Evolutionary conservation across 2,113 vertebrate species (phyloP), one percentile per base, ranked within the genome.

Genomic region (Loxodonta africana): DNA sequence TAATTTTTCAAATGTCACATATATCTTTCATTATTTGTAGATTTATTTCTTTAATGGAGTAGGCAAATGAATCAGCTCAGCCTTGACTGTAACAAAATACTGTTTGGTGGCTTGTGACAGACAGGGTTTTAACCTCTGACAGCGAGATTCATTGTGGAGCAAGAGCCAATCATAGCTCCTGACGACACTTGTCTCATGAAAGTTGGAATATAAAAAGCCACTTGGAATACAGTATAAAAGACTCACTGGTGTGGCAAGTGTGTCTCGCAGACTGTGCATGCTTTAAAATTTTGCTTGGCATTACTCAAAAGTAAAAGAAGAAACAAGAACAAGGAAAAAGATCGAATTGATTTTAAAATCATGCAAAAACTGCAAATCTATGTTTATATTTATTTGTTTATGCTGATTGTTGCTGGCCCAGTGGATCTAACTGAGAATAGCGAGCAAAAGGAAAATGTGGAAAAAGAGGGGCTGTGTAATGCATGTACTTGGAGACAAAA

Each of bases 161-260:
- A 98, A 98, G 99, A 99, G 99, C 99, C 99, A 99, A 99, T 99
- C 99, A 97, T 99, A 96, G 99, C 98, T 99, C 98, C 99, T 99
- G 99, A 99, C 99, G 99, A 99, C 99, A 99, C 98, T 99, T 98
- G 99, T 99, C 99, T 99, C 99, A 99, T 99, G 98, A 98, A 99
- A 99, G 99, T 99, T 98, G 99, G 98, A 98, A 99, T 99, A 99
- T 99, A 99, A 99, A 99, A 99, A 99, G 99, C 98, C 99, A 98
- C 99, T 99, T 99, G 99, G 99, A 99, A 99, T 99, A 98, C 97
- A 95, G 98, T 97, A 99, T 99, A 99, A 99, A 99, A 99, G 99
- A 99, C 98, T 99, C 99, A 98, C 99, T 99, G 99, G 99, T 98
- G 99, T 98, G 98, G 98, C 98, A 99, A 99, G 98, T 99, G 73